Evolutionary conservation across 2,888 invertebrate species (phyloP), one percentile per base, ranked within the genome.

Genomic region (Entomobrya multifasciata): DNA sequence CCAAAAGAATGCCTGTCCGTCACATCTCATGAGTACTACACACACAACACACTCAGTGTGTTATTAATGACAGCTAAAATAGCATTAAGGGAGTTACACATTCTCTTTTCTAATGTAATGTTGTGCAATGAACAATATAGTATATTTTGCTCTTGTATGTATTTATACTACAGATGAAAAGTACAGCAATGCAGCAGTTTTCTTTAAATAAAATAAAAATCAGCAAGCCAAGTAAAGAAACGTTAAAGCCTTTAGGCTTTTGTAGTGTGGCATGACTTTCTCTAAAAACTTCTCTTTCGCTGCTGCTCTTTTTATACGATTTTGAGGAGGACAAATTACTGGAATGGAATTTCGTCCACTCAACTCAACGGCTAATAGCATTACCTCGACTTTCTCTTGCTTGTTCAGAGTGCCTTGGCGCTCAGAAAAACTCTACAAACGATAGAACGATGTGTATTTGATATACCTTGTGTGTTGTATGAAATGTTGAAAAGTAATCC

Each of bases 281-380:
- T n/a, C n/a, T n/a, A 25, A 57, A 25, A 8, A 25, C 25, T 22
- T 25, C 25, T n/a, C 57, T 8, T 25, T n/a, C n/a, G n/a, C n/a
- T n/a, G n/a, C n/a, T n/a, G n/a, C n/a, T n/a, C 2, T 57, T 25
- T 25, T 57, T 57, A 25, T 57, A 25, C 57, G 57, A 57, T 57
- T 57, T 57, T n/a, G 11, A 57, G 57, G 57, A 57, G 25, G 11
- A n/a, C n/a, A 57, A 57, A 57, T 57, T 57, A 11, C 57, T 57
- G 25, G 25, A 57, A 57, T 57, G 65, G 65, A 65, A 65, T 65
- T 65, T 41, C 8, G 65, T 65, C 17, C 65, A 65, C 65, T 36
- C 65, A 4, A 25, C 36, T n/a, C 3, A 65, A 70, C n/a, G 41
- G 20, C 22, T 70, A 70, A 70, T 70, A 70, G 20, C 70, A 36